phyloP scores from a whole-genome alignment of 2,113 vertebrate species.

The Pyxicephalus adspersus region DNA sequence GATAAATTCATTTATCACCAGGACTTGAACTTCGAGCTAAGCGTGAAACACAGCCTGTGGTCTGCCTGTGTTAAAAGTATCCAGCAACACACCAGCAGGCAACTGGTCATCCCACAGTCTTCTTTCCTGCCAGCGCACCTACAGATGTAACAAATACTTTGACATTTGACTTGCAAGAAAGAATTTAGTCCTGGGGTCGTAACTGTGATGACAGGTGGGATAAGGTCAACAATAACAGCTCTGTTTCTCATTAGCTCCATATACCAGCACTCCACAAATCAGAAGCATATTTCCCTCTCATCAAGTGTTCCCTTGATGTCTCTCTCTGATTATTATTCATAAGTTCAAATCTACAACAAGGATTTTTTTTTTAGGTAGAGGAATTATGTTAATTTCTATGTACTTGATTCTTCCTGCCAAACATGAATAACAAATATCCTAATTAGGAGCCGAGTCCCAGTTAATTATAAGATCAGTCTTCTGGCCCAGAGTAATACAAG shows the following conservation, averaged over 20 bases:
- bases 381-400: conserved; percentile 32
- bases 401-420: conserved; percentile 42
- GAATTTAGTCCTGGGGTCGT: not conserved
- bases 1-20: too few species aligned
- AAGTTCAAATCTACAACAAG: not conserved
- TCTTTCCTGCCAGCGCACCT: not conserved
- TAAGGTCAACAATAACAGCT: conserved; percentile 19
- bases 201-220: not conserved
- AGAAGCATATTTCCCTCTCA: conserved; percentile 13
- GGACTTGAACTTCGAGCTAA: too few species aligned
- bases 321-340: not conserved
- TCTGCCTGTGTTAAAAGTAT: too few species aligned
- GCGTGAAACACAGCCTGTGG: too few species aligned
- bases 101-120: too few species aligned
- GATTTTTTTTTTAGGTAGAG: conserved; percentile 9
- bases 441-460: conserved; percentile 48
- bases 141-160: not conserved
- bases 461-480: conserved; percentile 54
- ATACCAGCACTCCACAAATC: not conserved
- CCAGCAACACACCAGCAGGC: too few species aligned
- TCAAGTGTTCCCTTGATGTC: not conserved
- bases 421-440: conserved; percentile 46
- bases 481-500: conserved; percentile 34
- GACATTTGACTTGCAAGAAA: not conserved
- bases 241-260: not conserved